Evolutionary conservation across 2,888 invertebrate genomes (phyloP).

Genomic region (Tetrapedia diversipes): DNA sequence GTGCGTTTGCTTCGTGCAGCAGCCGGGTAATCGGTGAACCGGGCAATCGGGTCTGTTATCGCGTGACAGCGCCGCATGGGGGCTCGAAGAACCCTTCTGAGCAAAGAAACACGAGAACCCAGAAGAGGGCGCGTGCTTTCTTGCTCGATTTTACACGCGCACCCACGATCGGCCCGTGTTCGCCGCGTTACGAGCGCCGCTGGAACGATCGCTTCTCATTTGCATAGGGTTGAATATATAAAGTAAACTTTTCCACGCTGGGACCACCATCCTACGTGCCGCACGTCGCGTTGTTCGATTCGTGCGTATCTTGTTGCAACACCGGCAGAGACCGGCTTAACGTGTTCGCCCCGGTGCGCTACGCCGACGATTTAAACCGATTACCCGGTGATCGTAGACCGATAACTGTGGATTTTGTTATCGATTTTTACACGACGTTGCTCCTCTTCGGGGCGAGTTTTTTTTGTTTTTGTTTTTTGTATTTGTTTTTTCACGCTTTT

Average conservation of each 20-base stretch:
- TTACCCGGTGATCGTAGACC: neutral
- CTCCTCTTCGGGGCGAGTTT: neutral
- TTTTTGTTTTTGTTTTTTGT: no score
- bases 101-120: constrained; percentile 58
- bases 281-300: neutral
- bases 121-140: constrained; percentile 54
- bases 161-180: constrained; percentile 52
- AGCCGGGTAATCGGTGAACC: constrained; percentile 52
- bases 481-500: neutral
- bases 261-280: no score
- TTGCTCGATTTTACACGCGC: constrained; percentile 54
- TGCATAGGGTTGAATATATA: constrained; percentile 38
- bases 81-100: constrained; percentile 41
- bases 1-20: constrained; percentile 51
- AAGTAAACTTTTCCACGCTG: constrained; percentile 37
- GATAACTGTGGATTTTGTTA: neutral
- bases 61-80: constrained; percentile 55
- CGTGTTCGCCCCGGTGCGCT: constrained; percentile 7
- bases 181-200: constrained; percentile 30
- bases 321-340: constrained; percentile 11
- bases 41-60: constrained; percentile 54
- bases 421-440: neutral
- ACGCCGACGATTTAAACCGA: constrained; percentile 8
- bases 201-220: constrained; percentile 50
- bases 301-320: constrained; percentile 16